Conservation (phyloP, 2,113 vertebrate species). For the Gambusia affinis region DNA sequence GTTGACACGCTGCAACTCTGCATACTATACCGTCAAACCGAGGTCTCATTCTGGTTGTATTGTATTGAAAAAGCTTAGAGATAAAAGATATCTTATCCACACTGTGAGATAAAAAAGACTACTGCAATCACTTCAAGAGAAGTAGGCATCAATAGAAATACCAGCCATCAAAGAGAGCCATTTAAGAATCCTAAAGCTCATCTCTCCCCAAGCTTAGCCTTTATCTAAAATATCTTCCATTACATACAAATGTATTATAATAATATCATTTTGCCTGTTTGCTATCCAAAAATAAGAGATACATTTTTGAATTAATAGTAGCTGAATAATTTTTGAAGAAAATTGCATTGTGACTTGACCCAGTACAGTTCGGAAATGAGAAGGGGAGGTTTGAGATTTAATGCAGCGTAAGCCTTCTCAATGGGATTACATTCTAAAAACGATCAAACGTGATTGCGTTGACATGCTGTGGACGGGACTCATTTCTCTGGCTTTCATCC, state of each 20-base stretch:
- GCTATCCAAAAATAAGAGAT: not conserved
- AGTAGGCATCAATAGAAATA: constrained; percentile 50
- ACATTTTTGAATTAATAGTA: constrained; percentile 39
- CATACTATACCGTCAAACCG: no score
- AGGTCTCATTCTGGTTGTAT: no score
- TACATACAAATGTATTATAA: no score
- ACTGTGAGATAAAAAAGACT: constrained; percentile 27
- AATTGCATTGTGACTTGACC: constrained; percentile 30
- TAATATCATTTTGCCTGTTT: not conserved
- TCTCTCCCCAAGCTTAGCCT: constrained; percentile 4
- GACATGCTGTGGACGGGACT: constrained; percentile 52
- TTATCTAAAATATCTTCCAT: constrained; percentile 3
- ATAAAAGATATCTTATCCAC: no score
- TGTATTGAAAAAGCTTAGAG: no score
- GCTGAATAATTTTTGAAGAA: constrained; percentile 43
- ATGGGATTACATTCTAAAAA: constrained; percentile 68
- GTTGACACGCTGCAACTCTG: no score
- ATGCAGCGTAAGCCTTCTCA: constrained; percentile 61
- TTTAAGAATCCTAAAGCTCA: constrained; percentile 20
- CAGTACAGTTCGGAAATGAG: constrained; percentile 56
- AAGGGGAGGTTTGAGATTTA: constrained; percentile 52
- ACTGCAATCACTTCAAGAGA: constrained; percentile 52
- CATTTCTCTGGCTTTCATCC: constrained; percentile 40
- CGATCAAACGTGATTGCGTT: constrained; percentile 57
- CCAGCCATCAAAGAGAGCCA: constrained; percentile 21